Evolutionary conservation across 2,113 vertebrate genomes (phyloP).

Genomic region (Lagopus leucura): DNA sequence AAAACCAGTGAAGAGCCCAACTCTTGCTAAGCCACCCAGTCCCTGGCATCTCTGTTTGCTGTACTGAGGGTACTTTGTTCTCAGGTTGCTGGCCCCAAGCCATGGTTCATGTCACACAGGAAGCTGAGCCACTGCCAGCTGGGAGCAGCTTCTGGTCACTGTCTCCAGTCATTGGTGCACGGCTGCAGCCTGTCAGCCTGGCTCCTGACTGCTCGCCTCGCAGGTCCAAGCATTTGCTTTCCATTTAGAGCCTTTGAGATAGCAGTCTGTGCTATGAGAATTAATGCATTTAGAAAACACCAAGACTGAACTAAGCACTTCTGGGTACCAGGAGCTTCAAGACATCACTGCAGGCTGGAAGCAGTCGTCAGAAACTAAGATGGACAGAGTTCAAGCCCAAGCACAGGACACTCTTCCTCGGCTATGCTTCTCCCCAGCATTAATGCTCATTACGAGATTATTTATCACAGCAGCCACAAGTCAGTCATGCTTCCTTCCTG

Average conservation of each 20-base stretch:
- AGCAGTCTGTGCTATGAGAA: background rate
- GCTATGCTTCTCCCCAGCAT: background rate
- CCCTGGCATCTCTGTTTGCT: background rate
- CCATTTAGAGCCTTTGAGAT: background rate
- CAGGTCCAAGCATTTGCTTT: background rate
- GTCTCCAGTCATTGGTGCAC: background rate
- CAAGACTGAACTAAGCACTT: background rate
- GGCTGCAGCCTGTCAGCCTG: background rate
- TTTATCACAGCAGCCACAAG: background rate
- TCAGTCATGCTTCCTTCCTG: conserved; percentile 28
- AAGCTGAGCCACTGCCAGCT: conserved; percentile 36
- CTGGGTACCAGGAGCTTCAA: background rate
- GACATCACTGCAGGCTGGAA: background rate
- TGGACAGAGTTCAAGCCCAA: background rate
- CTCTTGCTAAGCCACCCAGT: background rate
- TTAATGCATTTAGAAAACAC: background rate
- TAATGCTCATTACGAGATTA: background rate
- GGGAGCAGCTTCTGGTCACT: background rate
- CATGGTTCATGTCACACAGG: conserved; percentile 46
- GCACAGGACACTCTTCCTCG: background rate
- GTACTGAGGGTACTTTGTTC: conserved; percentile 57
- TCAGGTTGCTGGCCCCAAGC: background rate
- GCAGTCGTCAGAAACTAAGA: background rate
- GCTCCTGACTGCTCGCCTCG: conserved; percentile 3
- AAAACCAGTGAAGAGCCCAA: background rate